Conservation (phyloP, 2,888 invertebrate genomes). For the Metacarcinus magister region DNA sequence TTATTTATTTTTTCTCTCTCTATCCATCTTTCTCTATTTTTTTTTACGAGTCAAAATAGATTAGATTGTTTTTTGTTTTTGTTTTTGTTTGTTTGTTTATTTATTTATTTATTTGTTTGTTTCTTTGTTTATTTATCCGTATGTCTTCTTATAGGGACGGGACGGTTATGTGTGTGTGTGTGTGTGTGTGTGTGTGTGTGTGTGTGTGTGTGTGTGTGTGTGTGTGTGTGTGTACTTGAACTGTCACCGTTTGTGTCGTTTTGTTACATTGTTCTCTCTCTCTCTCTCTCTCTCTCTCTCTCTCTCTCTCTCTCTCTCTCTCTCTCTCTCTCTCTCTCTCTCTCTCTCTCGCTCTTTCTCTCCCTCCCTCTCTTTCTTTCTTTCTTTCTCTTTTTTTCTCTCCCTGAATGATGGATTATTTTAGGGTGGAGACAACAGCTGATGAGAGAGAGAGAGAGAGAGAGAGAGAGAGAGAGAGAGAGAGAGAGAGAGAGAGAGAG, state of each 20-base stretch:
- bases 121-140: too few species aligned
- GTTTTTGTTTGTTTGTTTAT: too few species aligned
- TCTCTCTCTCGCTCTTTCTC: background rate
- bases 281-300: background rate
- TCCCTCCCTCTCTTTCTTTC: background rate
- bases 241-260: background rate
- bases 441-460: background rate
- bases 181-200: background rate
- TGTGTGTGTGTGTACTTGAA: background rate
- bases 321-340: slow-evolving; percentile 6
- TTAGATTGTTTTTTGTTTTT: too few species aligned
- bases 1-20: background rate
- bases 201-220: background rate
- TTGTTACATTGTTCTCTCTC: background rate
- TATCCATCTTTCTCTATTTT: too few species aligned
- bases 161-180: too few species aligned
- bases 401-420: background rate
- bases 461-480: background rate
- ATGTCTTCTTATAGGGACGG: too few species aligned
- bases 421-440: background rate
- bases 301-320: too few species aligned
- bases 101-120: too few species aligned
- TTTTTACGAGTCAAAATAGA: too few species aligned
- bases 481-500: background rate
- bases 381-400: background rate